Base-by-base conservation (phyloP, 2,888 invertebrate species). In the Cosmorhoe ocellata region DNA sequence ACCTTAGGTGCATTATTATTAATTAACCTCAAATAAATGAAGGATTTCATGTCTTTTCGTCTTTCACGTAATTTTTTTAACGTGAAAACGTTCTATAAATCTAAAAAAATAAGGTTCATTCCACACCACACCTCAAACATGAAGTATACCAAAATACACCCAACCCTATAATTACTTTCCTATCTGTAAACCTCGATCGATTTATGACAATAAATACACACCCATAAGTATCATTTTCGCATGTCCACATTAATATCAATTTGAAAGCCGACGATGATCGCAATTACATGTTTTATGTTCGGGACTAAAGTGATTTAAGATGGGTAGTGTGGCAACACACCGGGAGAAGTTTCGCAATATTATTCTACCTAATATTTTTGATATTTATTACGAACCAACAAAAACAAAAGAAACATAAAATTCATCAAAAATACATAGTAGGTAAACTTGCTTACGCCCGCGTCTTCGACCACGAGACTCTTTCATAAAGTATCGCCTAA, bases 201-300 rank as follows among this genome's bases (percentile, higher is more conserved):
- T 60, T 57, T 57, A 57, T 54, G 38, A 51, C 38, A 46, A 42
- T 46, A 26, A 49, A 51, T 47, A 54, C 53, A 48, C 30, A 27
- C 39, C n/a, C 18, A n/a, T 42, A 32, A 9, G 50, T 57, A 56
- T 57, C 57, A 59, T 61, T 63, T 63, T 63, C 62, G 55, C 59
- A 49, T 39, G 41, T 40, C 34, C 39, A 41, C 56, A 56, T 64
- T 59, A 64, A 64, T 64, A 56, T 59, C 58, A 63, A 63, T 63
- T 63, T 64, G 45, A 58, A 50, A 48, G 36, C 39, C 56, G 55
- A 42, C 34, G 57, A 53, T 26, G 48, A 53, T 45, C 53, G 22
- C 61, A 64, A 64, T 64, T 63, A 59, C 48, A 59, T 34, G 62
- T 45, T 54, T n/a, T 57, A 48, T 32, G 48, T 51, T 56, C 42